Conservation (phyloP, 2,888 invertebrate genomes). For the Cordilura impudica region DNA sequence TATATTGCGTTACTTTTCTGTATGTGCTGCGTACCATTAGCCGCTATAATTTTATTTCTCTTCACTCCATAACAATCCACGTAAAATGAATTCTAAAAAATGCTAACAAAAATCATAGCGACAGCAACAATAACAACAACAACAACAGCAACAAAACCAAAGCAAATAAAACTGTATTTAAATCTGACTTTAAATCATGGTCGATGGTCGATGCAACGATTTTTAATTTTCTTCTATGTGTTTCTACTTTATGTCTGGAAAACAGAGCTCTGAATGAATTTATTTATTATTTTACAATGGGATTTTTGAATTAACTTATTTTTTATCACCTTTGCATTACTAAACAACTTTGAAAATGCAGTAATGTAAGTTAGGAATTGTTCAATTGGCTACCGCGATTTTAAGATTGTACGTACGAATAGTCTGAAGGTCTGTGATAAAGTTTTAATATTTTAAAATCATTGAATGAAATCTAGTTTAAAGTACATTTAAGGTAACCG, state of each 20-base stretch:
- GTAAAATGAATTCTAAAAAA: neutral
- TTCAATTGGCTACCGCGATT: no score
- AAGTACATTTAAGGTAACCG: no score
- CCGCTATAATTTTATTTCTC: constrained; percentile 27
- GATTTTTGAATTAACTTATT: no score
- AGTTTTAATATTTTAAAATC: no score
- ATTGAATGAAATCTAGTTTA: no score
- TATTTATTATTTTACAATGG: no score
- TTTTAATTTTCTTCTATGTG: constrained; percentile 20
- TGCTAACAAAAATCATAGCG: neutral
- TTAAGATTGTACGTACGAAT: no score
- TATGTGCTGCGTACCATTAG: constrained; percentile 46
- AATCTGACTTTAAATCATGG: constrained; percentile 46
- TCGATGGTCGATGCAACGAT: no score
- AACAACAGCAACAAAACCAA: constrained; percentile 2
- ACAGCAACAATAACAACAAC: constrained; percentile 9
- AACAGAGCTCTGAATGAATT: neutral
- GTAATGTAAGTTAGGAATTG: no score
- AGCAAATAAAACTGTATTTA: constrained; percentile 25
- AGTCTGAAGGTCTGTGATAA: no score
- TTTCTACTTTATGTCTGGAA: neutral
- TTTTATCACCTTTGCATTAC: no score
- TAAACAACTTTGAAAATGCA: no score
- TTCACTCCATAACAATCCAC: neutral
- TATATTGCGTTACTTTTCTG: constrained; percentile 47